phyloP scores from a whole-genome alignment of 2,888 invertebrate species.

The Cantharis lateralis region DNA sequence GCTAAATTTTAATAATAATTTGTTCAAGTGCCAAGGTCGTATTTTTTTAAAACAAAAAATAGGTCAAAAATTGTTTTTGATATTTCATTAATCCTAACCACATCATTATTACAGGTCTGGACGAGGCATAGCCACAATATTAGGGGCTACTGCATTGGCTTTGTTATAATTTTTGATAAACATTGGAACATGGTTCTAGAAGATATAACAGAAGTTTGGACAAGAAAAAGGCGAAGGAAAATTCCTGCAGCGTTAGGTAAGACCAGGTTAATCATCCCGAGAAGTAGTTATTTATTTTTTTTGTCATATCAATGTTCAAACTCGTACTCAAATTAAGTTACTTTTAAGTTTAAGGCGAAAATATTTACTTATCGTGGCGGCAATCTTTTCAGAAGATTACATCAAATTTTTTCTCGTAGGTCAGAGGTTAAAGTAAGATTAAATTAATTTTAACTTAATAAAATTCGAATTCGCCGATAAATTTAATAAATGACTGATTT shows the following conservation, averaged over 20 bases:
- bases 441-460: not conserved
- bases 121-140: slow-evolving; percentile 74
- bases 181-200: slow-evolving; percentile 89
- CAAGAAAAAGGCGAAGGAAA: slow-evolving; percentile 65
- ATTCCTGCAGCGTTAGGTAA: slow-evolving; percentile 64
- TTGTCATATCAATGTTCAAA: too few relatives aligned
- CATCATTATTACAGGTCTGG: slow-evolving; percentile 63
- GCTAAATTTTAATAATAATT: slow-evolving; percentile 14
- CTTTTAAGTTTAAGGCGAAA: too few relatives aligned
- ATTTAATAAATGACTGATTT: not conserved
- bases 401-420: not conserved
- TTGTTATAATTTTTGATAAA: slow-evolving; percentile 86
- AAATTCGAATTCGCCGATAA: not conserved
- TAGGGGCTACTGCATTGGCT: slow-evolving; percentile 79
- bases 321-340: too few relatives aligned
- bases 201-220: slow-evolving; percentile 84
- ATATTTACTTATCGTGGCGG: too few relatives aligned
- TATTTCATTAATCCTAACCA: not conserved
- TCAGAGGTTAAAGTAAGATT: not conserved
- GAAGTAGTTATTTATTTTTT: not conserved
- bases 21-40: slow-evolving; percentile 9
- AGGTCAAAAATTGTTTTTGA: slow-evolving; percentile 5
- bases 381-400: too few relatives aligned
- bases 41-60: slow-evolving; percentile 7
- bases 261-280: slow-evolving; percentile 22